Base-by-base conservation (phyloP, 2,113 vertebrate genomes). In the Chamaetylas fuelleborni region DNA sequence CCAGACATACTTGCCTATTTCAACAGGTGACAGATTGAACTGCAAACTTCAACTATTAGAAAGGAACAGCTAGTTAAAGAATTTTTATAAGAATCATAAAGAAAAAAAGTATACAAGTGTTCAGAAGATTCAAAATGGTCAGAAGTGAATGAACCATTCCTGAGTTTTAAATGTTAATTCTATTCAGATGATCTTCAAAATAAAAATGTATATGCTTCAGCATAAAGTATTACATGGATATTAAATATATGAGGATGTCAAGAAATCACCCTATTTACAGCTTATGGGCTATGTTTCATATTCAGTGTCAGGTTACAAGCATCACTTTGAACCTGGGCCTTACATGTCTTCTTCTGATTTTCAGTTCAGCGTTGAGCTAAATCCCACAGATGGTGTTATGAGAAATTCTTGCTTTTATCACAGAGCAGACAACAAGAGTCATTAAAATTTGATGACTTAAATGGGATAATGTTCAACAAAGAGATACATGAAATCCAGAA, bases 391-490 rank as follows among this genome's bases (percentile, higher is more conserved):
- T 36, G 15, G 56, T 80, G 72, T 86, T 93, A 86, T 66, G 80
- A 92, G 42, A 92, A 90, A 83, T 80, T 74, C 51, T 88, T 86
- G 56, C 88, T 94, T 92, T 96, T 90, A 95, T 93, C 82, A 86
- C 34, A 92, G 67, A 81, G 64, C 42, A 90, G 67, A 93, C 79
- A 95, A 92, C 33, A 94, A 92, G 54, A 73, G 26, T 86, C 71
- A 93, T 97, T 95, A 95, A 95, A 96, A 81, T 93, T 94, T 95
- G 67, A 94, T 94, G 12, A 88, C 60, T 86, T 96, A 90, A 94
- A 94, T 90, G 60, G 67, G 76, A 88, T 90, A 93, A 86, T 88
- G 76, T 88, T 95, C 79, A 90, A 88, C 88, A 95, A 72, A 88
- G 64, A 90, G 29, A 92, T 58, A 62, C 38, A 18, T 56, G 64